A percentile compares a stretch with the other conserved stretches of the same genome.
Evolutionary conservation across 2,888 invertebrate genomes (phyloP).

Genomic region (Rhyacophila evoluta): DNA sequence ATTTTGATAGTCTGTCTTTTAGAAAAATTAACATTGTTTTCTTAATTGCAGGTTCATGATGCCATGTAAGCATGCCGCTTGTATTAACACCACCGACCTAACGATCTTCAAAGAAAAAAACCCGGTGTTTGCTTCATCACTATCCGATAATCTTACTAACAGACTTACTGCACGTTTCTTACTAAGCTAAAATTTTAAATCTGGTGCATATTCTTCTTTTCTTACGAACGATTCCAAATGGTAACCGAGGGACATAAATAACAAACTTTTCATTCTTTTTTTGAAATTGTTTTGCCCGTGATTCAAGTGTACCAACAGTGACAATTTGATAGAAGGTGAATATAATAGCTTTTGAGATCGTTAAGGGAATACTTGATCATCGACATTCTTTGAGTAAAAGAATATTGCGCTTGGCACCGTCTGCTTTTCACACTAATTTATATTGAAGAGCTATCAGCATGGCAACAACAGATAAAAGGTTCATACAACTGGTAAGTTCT

Average conservation of each 20-base stretch:
- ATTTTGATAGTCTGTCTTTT: too few relatives aligned
- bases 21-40: not conserved
- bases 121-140: not conserved
- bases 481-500: conserved; percentile 60
- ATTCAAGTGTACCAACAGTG: not conserved
- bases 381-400: not conserved
- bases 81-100: conserved; percentile 14
- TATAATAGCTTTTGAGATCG: not conserved
- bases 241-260: not conserved
- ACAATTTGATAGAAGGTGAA: not conserved
- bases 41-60: conserved; percentile 14
- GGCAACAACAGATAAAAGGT: conserved; percentile 57
- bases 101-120: conserved; percentile 17
- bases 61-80: conserved; percentile 22
- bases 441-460: not conserved
- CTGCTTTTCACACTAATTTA: not conserved
- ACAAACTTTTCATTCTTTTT: not conserved
- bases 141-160: conserved; percentile 13
- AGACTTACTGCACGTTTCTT: not conserved
- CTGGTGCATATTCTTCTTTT: not conserved
- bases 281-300: not conserved
- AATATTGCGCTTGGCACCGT: not conserved
- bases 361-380: not conserved
- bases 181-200: not conserved
- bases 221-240: not conserved